A percentile compares a stretch with the other conserved stretches of the same genome.
Evolutionary conservation across 2,797 vertebrate species (phyloP).

Genomic region (Delichon dasypus): DNA sequence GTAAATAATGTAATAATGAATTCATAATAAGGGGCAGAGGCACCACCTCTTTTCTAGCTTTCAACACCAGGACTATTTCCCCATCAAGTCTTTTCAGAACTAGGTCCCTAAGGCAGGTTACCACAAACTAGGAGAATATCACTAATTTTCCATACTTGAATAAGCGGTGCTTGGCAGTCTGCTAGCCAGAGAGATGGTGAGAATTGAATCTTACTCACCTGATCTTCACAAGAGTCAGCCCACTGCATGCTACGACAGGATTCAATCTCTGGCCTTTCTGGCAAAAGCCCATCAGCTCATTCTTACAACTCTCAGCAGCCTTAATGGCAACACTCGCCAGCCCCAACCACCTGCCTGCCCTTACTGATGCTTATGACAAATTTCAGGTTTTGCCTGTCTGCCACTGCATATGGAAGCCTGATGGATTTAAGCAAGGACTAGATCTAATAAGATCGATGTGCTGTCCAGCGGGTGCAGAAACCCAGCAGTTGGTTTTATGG

Average conservation of each 20-base stretch:
- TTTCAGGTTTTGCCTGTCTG: constrained; percentile 43
- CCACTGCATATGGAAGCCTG: constrained; percentile 26
- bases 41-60: background rate
- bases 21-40: background rate
- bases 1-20: background rate
- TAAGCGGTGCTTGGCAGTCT: background rate
- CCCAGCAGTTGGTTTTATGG: background rate
- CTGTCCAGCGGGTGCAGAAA: background rate
- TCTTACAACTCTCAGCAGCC: background rate
- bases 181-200: background rate
- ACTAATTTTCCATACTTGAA: background rate
- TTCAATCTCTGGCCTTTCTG: background rate
- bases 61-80: background rate
- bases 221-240: background rate
- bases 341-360: background rate
- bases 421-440: constrained; percentile 44
- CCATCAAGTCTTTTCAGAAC: background rate
- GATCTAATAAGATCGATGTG: constrained; percentile 47
- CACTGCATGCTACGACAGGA: background rate
- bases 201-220: background rate
- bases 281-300: background rate
- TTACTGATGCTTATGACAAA: background rate
- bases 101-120: background rate
- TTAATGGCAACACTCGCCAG: background rate
- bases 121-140: background rate